These are phyloP conservation scores for Megaceryle alcyon DNA, from an alignment of 2,797 vertebrate genomes.

Conservation along the genomic window DNA sequence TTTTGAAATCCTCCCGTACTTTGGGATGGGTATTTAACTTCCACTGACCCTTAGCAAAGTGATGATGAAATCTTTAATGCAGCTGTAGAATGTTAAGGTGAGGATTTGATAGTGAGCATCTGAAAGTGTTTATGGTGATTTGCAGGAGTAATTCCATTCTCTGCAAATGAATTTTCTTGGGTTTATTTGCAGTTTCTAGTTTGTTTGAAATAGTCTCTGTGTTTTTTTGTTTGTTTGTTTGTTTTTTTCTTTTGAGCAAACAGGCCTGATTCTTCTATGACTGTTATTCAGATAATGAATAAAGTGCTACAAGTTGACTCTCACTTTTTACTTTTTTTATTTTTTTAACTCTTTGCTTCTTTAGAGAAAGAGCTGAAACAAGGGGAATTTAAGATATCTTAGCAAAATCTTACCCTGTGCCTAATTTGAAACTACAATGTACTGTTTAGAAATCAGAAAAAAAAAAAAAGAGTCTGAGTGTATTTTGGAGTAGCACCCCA, in stretches of 20 bases:
- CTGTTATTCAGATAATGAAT: neutral
- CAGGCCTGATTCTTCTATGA: neutral
- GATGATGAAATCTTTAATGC: neutral
- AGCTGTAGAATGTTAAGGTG: neutral
- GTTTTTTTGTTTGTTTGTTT: neutral
- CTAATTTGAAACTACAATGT: neutral
- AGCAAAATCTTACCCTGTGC: neutral
- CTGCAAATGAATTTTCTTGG: conserved; percentile 33
- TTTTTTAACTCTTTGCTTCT: fast-evolving
- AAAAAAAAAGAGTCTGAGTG: neutral
- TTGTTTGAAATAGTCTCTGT: neutral
- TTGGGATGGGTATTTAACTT: neutral
- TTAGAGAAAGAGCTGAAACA: neutral
- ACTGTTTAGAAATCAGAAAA: neutral
- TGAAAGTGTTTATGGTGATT: conserved; percentile 27
- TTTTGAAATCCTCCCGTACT: neutral
- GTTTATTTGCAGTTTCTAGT: neutral
- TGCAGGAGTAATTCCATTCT: conserved; percentile 28
- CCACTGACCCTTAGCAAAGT: neutral
- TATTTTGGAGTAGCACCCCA: neutral
- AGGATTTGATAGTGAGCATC: neutral
- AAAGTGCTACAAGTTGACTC: neutral
- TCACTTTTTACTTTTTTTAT: neutral
- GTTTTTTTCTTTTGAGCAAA: neutral
- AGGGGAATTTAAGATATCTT: neutral